phyloP scores from a whole-genome alignment of 2,797 vertebrate genomes.

The Eurystomus glaucurus region DNA sequence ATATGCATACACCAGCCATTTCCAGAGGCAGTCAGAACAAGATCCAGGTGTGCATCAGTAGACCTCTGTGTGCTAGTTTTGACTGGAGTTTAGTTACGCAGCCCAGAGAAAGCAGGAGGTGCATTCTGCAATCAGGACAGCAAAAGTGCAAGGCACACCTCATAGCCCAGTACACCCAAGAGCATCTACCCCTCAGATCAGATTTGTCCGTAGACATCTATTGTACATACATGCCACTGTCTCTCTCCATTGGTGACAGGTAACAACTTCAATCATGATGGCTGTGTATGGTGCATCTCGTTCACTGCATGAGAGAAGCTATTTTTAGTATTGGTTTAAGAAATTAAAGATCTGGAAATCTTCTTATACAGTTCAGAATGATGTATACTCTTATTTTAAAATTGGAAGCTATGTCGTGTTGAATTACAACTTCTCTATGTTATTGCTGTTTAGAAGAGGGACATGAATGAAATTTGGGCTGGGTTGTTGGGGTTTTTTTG shows the following conservation, averaged over 20 bases:
- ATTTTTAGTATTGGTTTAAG: background rate
- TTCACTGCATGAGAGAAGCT: background rate
- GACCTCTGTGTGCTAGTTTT: background rate
- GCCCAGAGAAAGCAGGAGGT: accelerated
- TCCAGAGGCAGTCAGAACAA: background rate
- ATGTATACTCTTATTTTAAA: background rate
- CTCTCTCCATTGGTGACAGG: background rate
- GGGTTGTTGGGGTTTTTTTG: accelerated
- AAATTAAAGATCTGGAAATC: background rate
- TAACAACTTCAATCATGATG: background rate
- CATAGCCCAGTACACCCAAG: background rate
- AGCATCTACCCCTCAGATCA: background rate
- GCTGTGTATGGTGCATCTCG: accelerated
- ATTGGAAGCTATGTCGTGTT: accelerated
- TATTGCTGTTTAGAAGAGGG: background rate
- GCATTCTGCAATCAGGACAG: background rate
- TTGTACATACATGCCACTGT: background rate
- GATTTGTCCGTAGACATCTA: background rate
- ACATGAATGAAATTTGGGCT: background rate
- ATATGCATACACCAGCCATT: background rate
- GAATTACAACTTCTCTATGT: accelerated
- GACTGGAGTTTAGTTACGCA: background rate
- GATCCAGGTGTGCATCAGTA: background rate
- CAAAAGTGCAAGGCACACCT: background rate
- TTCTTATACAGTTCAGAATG: background rate